Evolutionary conservation across 1,140 invertebrate species (phyloP), one percentile per base, ranked within the genome.

Genomic region (Scaptomyza pallida): DNA sequence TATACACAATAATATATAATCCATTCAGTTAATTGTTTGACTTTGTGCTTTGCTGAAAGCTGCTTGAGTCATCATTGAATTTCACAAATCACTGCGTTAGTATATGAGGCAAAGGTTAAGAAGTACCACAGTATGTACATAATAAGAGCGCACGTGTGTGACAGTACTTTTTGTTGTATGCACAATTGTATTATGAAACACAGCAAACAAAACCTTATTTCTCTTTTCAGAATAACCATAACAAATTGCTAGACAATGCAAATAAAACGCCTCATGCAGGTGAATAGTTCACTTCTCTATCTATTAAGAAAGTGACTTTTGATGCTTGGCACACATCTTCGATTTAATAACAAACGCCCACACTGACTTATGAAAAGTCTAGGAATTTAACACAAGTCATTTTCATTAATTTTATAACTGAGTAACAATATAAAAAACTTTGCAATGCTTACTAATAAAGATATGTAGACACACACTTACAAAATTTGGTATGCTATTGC

Each of bases 171-270:
- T 40, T 56, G 9, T 51, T 60, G 47, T 26, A 26, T 65, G 17
- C 35, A n/a, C n/a, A 59, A 67, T 67, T 59, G 63, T 59, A 67
- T 67, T 67, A 59, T 67, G 63, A 67, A 67, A 67, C 63, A 51
- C 63, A 51, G 26, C 12, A n/a, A n/a, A 37, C 33, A 37, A 37
- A n/a, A 37, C 4, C 10, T 35, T 4, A n/a, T 4, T 37, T 37
- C n/a, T 37, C 33, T 35, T 35, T 37, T n/a, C 33, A 37, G 3
- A 12, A 37, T 9, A 6, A n/a, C n/a, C 9, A 1, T 30, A 30
- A 30, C 26, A 30, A 30, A 6, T 30, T 30, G 5, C 2, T 6
- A 30, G 26, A 30, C 26, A 30, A 30, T 30, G 9, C 26, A 30
- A 30, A 30, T 30, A 8, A 9, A 9, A 1, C 26, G 9, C 5